A percentile compares a stretch with the other conserved stretches of the same genome.
Conservation (phyloP, 2,888 invertebrate genomes). For the Alviniconcha strummeri region DNA sequence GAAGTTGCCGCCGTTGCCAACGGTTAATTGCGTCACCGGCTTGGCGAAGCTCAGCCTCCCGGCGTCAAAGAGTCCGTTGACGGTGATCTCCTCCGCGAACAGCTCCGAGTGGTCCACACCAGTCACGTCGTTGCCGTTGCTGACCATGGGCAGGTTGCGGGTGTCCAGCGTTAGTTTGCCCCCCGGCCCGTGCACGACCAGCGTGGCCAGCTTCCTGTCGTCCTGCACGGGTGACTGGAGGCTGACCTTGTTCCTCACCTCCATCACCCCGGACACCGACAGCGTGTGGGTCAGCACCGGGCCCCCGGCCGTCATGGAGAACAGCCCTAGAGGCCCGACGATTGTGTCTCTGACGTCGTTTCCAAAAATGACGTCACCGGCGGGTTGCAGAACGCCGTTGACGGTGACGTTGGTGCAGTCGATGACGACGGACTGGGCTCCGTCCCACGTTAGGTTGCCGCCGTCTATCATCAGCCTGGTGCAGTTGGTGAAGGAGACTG, state of each 20-base stretch:
- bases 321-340: constrained; percentile 47
- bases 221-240: constrained; percentile 43
- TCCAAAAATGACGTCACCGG: constrained; percentile 45
- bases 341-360: constrained; percentile 39
- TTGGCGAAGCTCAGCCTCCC: constrained; percentile 39
- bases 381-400: constrained; percentile 47
- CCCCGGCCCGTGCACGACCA: constrained; percentile 41
- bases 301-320: constrained; percentile 44
- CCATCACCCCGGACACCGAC: constrained; percentile 46
- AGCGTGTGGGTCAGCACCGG: constrained; percentile 45
- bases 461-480: constrained; percentile 41
- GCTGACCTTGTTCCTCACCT: constrained; percentile 46
- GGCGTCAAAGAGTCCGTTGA: constrained; percentile 46
- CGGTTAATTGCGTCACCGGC: constrained; percentile 42
- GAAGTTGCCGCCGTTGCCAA: constrained; percentile 46
- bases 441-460: constrained; percentile 45
- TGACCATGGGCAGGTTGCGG: constrained; percentile 29
- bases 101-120: constrained; percentile 42
- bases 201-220: constrained; percentile 40
- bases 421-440: constrained; percentile 40
- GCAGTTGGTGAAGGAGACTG: constrained; percentile 47
- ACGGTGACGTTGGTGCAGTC: constrained; percentile 50
- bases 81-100: constrained; percentile 41
- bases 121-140: constrained; percentile 16
- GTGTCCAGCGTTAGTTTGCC: constrained; percentile 46